These are phyloP conservation scores for Magallana angulata DNA, from an alignment of 1,140 invertebrate genomes.

Conservation along the genomic window DNA sequence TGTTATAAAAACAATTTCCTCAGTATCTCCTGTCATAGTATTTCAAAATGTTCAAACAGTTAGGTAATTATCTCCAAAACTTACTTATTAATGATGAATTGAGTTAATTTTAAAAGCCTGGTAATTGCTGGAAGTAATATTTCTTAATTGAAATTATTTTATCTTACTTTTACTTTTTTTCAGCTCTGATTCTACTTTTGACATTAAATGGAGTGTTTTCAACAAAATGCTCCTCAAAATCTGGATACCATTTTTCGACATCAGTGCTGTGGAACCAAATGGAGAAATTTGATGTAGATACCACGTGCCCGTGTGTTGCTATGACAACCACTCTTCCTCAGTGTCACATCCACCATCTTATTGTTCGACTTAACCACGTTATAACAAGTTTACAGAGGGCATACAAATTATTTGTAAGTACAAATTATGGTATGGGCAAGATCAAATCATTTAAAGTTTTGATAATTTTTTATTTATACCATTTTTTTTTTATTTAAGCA, in stretches of 20 bases:
- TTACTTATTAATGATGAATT: no score
- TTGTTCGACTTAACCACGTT: background rate
- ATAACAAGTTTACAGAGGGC: background rate
- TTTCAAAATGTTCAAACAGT: no score
- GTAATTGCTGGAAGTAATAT: no score
- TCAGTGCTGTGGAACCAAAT: background rate
- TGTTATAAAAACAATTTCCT: no score
- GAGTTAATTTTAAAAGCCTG: no score
- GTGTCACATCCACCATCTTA: background rate
- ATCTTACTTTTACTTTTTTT: background rate
- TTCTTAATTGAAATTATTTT: background rate
- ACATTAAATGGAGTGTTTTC: background rate
- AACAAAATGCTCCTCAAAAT: background rate
- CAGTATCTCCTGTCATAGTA: no score
- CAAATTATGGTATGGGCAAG: no score
- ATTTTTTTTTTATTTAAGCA: background rate
- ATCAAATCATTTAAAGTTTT: no score
- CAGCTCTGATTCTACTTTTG: background rate
- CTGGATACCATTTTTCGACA: background rate
- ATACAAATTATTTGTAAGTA: slow-evolving; percentile 18
- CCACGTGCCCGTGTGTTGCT: background rate
- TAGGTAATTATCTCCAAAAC: no score
- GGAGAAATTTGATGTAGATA: background rate
- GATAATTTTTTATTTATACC: no score
- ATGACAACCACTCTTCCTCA: background rate